Conservation (phyloP, 2,797 vertebrate species). For the Bradypodion ventrale region DNA sequence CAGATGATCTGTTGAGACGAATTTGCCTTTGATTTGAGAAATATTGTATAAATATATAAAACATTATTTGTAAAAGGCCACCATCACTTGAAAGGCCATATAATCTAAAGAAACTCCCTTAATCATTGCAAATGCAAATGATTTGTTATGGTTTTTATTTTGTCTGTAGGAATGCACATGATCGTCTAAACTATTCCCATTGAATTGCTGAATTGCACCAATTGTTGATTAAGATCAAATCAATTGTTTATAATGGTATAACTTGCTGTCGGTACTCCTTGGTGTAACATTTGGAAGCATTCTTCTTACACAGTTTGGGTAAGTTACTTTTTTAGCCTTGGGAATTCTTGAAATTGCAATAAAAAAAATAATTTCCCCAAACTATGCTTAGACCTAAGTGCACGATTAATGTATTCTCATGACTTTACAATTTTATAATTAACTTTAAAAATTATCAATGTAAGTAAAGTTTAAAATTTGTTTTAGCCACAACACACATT, state of each 20-base stretch:
- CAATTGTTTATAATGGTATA: not conserved
- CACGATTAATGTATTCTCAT: not conserved
- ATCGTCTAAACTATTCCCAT: not conserved
- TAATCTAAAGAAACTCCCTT: slow-evolving; percentile 1
- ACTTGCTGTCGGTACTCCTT: no score
- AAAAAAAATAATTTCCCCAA: not conserved
- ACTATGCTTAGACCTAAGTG: not conserved
- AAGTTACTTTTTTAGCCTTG: not conserved
- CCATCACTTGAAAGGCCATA: not conserved
- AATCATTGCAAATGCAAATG: not conserved
- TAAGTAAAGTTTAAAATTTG: no score
- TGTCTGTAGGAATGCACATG: not conserved
- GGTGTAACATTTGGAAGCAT: not conserved
- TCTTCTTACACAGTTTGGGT: not conserved
- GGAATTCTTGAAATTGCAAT: not conserved
- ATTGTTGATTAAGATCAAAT: not conserved
- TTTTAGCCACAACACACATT: not conserved
- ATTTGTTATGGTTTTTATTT: not conserved
- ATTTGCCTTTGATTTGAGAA: slow-evolving; percentile 18
- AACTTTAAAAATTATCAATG: not conserved
- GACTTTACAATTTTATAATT: not conserved
- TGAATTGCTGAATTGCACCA: slow-evolving; percentile 8
- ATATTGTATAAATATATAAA: not conserved
- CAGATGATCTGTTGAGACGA: not conserved
- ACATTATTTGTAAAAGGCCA: slow-evolving; percentile 17